Base-by-base conservation (phyloP, 2,797 vertebrate species). In the Cirrhinus molitorella region DNA sequence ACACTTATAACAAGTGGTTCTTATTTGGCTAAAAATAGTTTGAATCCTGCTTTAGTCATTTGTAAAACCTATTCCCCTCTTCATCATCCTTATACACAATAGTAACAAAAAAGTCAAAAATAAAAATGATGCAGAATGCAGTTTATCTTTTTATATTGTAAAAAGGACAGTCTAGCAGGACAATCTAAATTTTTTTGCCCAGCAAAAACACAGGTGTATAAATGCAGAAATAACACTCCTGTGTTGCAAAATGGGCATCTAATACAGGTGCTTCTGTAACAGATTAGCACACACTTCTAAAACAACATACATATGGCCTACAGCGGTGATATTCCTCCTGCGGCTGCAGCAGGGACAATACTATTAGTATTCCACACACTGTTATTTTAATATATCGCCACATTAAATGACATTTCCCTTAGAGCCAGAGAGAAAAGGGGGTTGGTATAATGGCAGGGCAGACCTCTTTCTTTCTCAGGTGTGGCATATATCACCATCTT, bases 371-470 rank as follows among this genome's bases (percentile, higher is more conserved):
- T 88, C 77, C 76, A 70, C 59, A 40, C 81, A 79, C 77, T 31
- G 31, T 70, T 73, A 76, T 80, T 67, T 76, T 87, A 85, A 86
- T 88, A 85, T 86, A 85, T 88, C 61, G 79, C 81, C 43, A 65
- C 84, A 88, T 87, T 86, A 87, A 88, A 88, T 87, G 83, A 70
- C 87, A 88, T 85, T 87, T 85, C 85, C 74, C 85, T 88, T 78
- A 83, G 81, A 79, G 82, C 82, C 86, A 89, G 80, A 86, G 81
- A 74, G 70, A 68, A 74, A 57, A 19, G 31, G 61, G 25, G 73
- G 25, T 68, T 70, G 73, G 73, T 83, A 55, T 83, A 83, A 83
- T 76, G 81, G 72, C 34, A n/a, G 37, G 72, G 61, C 37, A 76
- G 73, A 70, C 37, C 37, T 76, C 34, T 83, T 45, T 83, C 61